A percentile compares a stretch with the other conserved stretches of the same genome.
phyloP scores from a whole-genome alignment of 2,888 invertebrate species.

The Meiosimyza decipiens region DNA sequence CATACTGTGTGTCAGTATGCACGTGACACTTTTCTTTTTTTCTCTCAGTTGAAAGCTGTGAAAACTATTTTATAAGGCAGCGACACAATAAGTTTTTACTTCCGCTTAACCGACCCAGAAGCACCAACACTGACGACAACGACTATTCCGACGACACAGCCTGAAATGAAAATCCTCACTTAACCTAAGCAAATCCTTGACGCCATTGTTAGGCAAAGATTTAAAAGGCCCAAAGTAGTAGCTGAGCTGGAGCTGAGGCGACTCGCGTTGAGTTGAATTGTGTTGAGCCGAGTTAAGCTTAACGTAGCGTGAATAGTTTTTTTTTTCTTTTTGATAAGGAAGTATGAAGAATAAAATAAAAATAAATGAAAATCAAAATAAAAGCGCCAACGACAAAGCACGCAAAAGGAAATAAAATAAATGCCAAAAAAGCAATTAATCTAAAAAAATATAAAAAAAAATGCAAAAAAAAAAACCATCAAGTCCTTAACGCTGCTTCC shows the following conservation, averaged over 20 bases:
- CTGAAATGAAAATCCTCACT: conserved; percentile 29
- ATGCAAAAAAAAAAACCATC: conserved; percentile 33
- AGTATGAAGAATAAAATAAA: background rate
- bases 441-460: conserved; percentile 48
- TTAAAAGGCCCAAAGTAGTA: conserved; percentile 24
- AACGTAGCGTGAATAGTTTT: conserved; percentile 1
- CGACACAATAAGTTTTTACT: conserved; percentile 8
- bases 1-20: too few species aligned
- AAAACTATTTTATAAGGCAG: too few species aligned
- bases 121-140: background rate
- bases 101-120: conserved; percentile 3
- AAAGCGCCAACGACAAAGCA: background rate
- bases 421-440: conserved; percentile 61
- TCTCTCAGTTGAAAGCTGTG: too few species aligned
- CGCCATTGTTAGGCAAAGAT: conserved; percentile 31
- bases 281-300: too few species aligned
- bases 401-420: conserved; percentile 24
- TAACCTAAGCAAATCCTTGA: conserved; percentile 32
- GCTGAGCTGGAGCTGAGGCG: background rate
- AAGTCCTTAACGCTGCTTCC: conserved; percentile 58
- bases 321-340: too few species aligned
- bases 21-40: too few species aligned
- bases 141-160: background rate
- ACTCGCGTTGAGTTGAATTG: background rate
- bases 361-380: conserved; percentile 8